Base-by-base conservation (phyloP, 2,888 invertebrate species). In the Xylota segnis region DNA sequence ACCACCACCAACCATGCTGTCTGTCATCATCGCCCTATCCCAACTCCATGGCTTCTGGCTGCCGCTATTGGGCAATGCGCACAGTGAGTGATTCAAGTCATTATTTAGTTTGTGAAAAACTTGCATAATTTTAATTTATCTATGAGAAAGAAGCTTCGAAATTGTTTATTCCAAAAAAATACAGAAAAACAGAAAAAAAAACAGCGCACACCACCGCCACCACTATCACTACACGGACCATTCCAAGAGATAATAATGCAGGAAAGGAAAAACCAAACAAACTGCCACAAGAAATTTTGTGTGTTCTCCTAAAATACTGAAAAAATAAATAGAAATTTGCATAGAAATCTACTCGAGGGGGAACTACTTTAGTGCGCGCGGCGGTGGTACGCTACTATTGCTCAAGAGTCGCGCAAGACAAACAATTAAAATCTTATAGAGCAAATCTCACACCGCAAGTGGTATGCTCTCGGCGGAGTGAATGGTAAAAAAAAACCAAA, bases 61-160 rank as follows among this genome's bases (percentile, higher is more conserved):
- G 37, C 32, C 78, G 40, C 68, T 68, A 77, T 86, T 86, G 82
- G 72, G 86, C 86, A 86, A 86, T 81, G 72, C 16, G 71, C 76
- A 37, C 50, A 76, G 37, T 86, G 76, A 82, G 65, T 82, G 86
- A 81, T 84, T 84, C 84, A 81, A 76, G 70, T 81, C 84, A 81
- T 86, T 86, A 86, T 72, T 72, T 68, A 72, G 86, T 82, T 86
- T 86, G 86, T 82, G 86, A 82, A 86, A 58, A 74, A 76, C 71
- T 86, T 86, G 86, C 86, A 82, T 86, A 82, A 86, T 82, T 86
- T 86, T 86, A 86, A 86, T 86, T 86, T 86, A 86, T 86, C 86
- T 86, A 66, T 86, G 82, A 82, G 82, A 86, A 86, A 82, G 82
- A 86, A 66, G 86, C 82, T 59, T 86, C 76, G 76, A 86, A 86